phyloP scores from a whole-genome alignment of 2,888 invertebrate genomes.

The Netelia virgata region DNA sequence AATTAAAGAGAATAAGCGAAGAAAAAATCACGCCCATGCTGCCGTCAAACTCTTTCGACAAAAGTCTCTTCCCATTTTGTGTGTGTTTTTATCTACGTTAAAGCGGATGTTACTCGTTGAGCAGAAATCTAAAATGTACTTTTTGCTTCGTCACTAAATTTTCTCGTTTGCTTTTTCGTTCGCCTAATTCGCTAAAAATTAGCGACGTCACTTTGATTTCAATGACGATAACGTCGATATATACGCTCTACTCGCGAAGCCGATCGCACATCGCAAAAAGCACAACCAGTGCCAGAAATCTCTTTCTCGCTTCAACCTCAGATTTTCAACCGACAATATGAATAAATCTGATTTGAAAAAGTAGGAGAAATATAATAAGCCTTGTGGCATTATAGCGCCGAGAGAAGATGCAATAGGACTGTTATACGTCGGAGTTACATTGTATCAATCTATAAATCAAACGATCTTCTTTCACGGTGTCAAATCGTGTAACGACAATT shows the following conservation, averaged over 20 bases:
- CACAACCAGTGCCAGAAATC: slow-evolving; percentile 1
- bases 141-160: slow-evolving; percentile 13
- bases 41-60: background rate
- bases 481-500: too few relatives aligned
- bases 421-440: too few relatives aligned
- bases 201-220: slow-evolving; percentile 21
- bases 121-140: slow-evolving; percentile 57
- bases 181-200: background rate
- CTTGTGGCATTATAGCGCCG: too few relatives aligned
- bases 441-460: too few relatives aligned
- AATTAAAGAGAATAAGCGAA: background rate
- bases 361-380: too few relatives aligned
- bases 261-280: slow-evolving; percentile 23
- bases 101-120: slow-evolving; percentile 63
- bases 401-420: too few relatives aligned
- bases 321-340: too few relatives aligned
- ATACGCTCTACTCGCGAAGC: slow-evolving; percentile 13
- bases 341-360: too few relatives aligned
- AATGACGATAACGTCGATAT: slow-evolving; percentile 31
- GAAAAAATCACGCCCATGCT: background rate
- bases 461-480: too few relatives aligned
- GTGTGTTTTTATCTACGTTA: slow-evolving; percentile 41
- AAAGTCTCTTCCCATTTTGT: slow-evolving; percentile 33
- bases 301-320: too few relatives aligned
- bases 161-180: slow-evolving; percentile 22